A percentile compares a stretch with the other conserved stretches of the same genome.
These are phyloP conservation scores for Chaetophractus vellerosus DNA, from an alignment of 2,797 vertebrate species.

Conservation along the genomic window DNA sequence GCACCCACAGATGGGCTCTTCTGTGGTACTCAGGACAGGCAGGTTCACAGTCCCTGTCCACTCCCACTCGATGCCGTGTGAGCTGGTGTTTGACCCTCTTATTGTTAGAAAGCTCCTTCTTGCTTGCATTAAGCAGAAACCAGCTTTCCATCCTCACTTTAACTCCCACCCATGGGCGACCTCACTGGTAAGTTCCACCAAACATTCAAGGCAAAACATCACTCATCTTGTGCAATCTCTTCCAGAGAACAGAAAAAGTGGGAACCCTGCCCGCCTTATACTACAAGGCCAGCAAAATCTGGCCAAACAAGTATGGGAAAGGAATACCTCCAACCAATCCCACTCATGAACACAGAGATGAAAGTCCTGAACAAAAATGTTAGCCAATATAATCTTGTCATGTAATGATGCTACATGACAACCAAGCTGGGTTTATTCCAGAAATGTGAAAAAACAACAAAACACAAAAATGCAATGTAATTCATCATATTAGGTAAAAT, in stretches of 20 bases:
- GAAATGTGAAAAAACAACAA: not conserved
- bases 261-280: not conserved
- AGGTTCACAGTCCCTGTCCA: not conserved
- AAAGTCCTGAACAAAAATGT: constrained; percentile 11
- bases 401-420: not conserved
- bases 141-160: not conserved
- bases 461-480: not conserved
- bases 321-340: not conserved
- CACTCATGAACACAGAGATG: not conserved
- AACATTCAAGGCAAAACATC: not conserved
- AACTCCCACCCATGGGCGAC: not conserved
- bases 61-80: not conserved
- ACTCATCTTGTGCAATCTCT: constrained; percentile 50
- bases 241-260: not conserved
- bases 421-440: not conserved
- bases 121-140: not conserved
- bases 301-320: not conserved
- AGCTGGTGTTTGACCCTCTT: not conserved
- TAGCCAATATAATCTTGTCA: not conserved
- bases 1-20: not conserved
- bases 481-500: not conserved
- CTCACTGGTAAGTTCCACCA: not conserved
- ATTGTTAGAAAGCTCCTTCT: not conserved
- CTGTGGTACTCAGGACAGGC: not conserved
- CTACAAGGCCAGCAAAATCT: not conserved